Conservation (phyloP, 2,797 vertebrate genomes). For the Urophycis tenuis region DNA sequence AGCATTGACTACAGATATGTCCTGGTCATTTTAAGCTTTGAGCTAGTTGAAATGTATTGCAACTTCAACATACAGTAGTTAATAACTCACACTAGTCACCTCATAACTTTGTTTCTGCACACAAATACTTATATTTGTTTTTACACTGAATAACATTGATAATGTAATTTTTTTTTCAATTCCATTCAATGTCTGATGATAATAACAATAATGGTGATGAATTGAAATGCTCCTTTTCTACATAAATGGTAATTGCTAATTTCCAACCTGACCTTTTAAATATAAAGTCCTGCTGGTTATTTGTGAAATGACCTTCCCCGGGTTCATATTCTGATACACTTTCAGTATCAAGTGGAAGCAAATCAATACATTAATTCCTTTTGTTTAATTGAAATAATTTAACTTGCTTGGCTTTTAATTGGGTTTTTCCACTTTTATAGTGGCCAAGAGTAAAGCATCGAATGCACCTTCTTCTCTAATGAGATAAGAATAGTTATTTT, state of each 20-base stretch:
- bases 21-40: no score
- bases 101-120: not conserved
- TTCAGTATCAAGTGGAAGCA: conserved; percentile 41
- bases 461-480: conserved; percentile 41
- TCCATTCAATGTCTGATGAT: not conserved
- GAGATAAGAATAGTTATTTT: conserved; percentile 40
- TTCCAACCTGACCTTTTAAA: not conserved
- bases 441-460: conserved; percentile 49
- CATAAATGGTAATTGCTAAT: not conserved
- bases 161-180: not conserved
- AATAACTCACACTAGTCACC: no score
- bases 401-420: conserved; percentile 60
- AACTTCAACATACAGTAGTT: no score
- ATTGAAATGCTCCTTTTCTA: not conserved
- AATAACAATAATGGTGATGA: not conserved
- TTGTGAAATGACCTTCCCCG: not conserved
- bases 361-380: conserved; percentile 64
- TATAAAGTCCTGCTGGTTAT: not conserved
- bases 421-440: conserved; percentile 62
- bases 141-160: not conserved
- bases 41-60: no score
- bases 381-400: conserved; percentile 62
- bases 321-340: conserved; percentile 22
- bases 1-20: no score
- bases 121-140: not conserved